Conservation (phyloP, 2,113 vertebrate species). For the Buteo buteo region DNA sequence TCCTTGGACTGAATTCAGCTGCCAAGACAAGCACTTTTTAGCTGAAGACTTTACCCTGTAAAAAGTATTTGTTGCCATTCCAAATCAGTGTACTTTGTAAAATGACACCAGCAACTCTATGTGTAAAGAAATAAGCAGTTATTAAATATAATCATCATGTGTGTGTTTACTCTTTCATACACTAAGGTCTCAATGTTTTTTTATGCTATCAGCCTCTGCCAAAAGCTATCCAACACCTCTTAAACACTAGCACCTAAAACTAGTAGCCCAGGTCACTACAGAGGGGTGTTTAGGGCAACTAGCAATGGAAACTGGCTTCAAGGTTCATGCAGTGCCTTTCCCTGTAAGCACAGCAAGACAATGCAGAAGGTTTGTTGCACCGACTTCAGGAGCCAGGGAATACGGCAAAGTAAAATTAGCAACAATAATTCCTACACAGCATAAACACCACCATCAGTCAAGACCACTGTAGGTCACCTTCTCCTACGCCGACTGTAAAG, state of each 20-base stretch:
- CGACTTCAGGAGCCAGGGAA: background rate
- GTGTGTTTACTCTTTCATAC: background rate
- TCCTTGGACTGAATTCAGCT: background rate
- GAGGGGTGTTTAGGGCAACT: background rate
- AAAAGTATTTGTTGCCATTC: conserved; percentile 1
- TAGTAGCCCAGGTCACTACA: too few species aligned
- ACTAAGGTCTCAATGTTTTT: background rate
- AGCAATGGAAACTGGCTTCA: too few species aligned
- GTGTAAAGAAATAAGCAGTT: conserved; percentile 28
- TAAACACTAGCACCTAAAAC: background rate
- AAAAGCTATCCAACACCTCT: background rate
- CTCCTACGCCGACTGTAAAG: too few species aligned
- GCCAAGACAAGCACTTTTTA: background rate
- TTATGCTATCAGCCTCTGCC: background rate
- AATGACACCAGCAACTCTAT: conserved; percentile 23
- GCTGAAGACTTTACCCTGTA: background rate
- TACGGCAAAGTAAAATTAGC: background rate
- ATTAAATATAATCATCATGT: background rate
- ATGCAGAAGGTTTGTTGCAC: rapidly evolving
- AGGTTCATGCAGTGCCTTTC: background rate
- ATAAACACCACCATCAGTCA: background rate
- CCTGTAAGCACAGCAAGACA: background rate
- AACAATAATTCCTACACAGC: background rate
- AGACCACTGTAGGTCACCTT: background rate
- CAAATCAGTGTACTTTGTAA: background rate